A percentile compares a stretch with the other conserved stretches of the same genome.
Conservation (phyloP, 2,113 vertebrate species). For the Opisthocomus hoazin region DNA sequence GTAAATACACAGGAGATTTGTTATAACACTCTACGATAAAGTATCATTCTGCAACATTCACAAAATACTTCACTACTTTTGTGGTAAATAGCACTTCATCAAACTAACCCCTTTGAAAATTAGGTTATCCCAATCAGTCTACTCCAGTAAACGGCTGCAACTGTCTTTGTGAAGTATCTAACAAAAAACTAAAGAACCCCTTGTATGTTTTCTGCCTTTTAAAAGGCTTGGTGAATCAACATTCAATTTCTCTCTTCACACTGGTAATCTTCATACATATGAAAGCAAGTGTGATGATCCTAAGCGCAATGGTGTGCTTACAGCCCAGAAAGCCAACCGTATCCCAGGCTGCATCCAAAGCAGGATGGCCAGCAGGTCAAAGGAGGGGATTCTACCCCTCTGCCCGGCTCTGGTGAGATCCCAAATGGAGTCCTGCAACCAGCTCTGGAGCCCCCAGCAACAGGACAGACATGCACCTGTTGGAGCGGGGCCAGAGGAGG, state of each 20-base stretch:
- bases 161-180: neutral
- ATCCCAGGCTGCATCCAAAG: too few relatives aligned
- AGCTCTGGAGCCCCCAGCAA: too few relatives aligned
- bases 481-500: too few relatives aligned
- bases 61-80: neutral
- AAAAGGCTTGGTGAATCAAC: neutral
- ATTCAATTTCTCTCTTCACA: neutral
- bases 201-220: neutral
- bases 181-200: neutral
- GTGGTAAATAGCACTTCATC: neutral
- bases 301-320: too few relatives aligned
- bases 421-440: too few relatives aligned
- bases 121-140: neutral
- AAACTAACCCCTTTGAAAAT: neutral
- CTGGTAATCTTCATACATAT: rapidly evolving
- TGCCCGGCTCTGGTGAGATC: too few relatives aligned
- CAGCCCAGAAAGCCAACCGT: too few relatives aligned
- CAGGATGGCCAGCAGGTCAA: too few relatives aligned
- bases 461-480: too few relatives aligned
- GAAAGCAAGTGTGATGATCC: neutral
- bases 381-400: too few relatives aligned
- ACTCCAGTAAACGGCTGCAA: neutral
- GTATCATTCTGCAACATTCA: neutral
- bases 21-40: neutral
- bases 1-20: neutral